Base-by-base conservation (phyloP, 2,888 invertebrate genomes). In the Argyresthia albistria region DNA sequence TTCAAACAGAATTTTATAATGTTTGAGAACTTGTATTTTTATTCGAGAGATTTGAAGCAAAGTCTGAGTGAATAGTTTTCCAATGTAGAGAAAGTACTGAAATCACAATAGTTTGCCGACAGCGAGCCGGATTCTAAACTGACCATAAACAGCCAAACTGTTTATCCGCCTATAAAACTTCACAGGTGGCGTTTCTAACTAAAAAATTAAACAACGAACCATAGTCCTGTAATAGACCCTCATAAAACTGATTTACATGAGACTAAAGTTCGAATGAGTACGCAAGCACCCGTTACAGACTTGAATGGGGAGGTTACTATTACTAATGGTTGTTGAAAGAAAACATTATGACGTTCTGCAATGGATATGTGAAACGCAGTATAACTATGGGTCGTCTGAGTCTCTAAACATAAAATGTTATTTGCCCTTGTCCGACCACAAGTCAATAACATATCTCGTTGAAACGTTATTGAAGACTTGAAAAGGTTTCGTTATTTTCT, bases 321-420 rank as follows among this genome's bases (percentile, higher is more conserved):
- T 25, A 43, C 46, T 45, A 43, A 46, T 45, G 15, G 12, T 77
- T 25, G 76, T 81, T 78, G 74, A 76, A 79, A 79, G 72, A 76
- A 72, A 73, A 69, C 72, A 75, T 82, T 82, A 84, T 80, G 81
- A 82, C 68, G 69, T 77, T 73, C 79, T 81, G 82, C 82, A 80
- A 83, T 80, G 84, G 82, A 84, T 84, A 83, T 83, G 73, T 66
- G 76, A 81, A 70, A 74, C 81, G 84, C 86, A 84, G 84, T 82
- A 73, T 81, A 25, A 25, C 25, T 25, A 6, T 6, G 25, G 81
- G 77, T 76, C 81, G 76, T 74, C 69, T 70, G 47, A 73, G 72
- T 25, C 25, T n/a, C n/a, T n/a, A 79, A 65, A 73, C 81, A 77
- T 84, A 83, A 84, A 84, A 83, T 71, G 76, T 69, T 76, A 80